Evolutionary conservation across 2,797 vertebrate species (phyloP).

Genomic region (Mionectes olivaceus): DNA sequence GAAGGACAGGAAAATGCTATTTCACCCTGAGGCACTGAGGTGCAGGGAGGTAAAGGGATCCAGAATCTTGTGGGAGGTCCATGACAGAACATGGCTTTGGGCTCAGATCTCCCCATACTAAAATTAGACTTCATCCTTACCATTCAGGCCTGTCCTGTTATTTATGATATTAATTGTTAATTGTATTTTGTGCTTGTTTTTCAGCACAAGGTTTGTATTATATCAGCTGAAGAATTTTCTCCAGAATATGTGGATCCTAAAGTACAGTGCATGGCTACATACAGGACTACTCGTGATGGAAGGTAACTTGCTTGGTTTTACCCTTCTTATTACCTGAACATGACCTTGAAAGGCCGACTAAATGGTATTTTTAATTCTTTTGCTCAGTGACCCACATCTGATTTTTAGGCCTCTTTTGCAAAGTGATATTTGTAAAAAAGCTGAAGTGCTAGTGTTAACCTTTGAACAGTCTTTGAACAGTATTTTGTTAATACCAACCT

Average conservation of each 20-base stretch:
- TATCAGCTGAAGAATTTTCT: conserved; percentile 87
- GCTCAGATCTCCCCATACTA: background rate
- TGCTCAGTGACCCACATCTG: background rate
- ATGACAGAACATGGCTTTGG: background rate
- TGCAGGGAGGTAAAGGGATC: background rate
- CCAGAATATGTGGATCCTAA: conserved; percentile 86
- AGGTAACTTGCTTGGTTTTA: conserved; percentile 77
- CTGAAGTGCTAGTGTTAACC: background rate
- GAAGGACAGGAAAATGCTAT: background rate
- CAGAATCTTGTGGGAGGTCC: background rate
- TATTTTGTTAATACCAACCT: background rate
- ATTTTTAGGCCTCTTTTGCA: background rate
- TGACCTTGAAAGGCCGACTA: background rate
- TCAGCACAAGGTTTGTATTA: conserved; percentile 88
- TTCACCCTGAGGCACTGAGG: background rate
- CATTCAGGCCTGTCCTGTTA: background rate
- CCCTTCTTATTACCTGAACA: background rate
- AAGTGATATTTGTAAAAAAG: background rate
- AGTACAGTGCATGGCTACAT: conserved; percentile 86
- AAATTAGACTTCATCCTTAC: background rate
- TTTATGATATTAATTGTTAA: background rate
- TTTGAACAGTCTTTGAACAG: background rate
- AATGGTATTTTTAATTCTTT: background rate
- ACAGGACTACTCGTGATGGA: conserved; percentile 79
- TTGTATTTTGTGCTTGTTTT: conserved; percentile 39